Percentiles rank a stretch among this genome's conserved stretches.
phyloP scores from a whole-genome alignment of 2,113 vertebrate genomes.

The Stigmatopora nigra region DNA sequence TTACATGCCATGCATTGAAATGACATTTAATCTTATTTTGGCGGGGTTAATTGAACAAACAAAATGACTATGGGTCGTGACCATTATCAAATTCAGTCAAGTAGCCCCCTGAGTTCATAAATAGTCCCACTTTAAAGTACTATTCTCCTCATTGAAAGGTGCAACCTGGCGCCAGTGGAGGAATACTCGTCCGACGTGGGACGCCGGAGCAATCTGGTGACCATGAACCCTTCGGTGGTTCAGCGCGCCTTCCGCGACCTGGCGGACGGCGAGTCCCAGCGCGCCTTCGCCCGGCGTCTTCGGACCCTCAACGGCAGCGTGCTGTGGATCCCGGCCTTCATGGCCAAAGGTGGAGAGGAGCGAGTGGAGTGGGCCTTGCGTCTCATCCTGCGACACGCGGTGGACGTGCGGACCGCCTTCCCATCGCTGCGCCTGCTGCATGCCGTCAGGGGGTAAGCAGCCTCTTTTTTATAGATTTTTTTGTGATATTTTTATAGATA shows the following conservation, averaged over 20 bases:
- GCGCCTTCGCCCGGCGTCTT: constrained; percentile 81
- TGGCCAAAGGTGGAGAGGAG: constrained; percentile 92
- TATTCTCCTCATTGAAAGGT: constrained; percentile 63
- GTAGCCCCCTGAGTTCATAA: no score
- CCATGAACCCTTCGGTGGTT: constrained; percentile 96
- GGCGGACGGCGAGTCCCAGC: constrained; percentile 80
- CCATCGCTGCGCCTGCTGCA: constrained; percentile 91
- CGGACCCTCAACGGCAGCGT: constrained; percentile 83
- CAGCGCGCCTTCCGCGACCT: constrained; percentile 91
- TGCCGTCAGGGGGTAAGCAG: constrained; percentile 87
- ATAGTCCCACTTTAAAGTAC: background rate
- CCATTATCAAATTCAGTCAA: no score
- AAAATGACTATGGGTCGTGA: no score
- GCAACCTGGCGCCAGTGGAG: constrained; percentile 91
- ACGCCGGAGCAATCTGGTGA: constrained; percentile 82
- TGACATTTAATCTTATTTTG: no score
- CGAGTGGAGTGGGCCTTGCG: constrained; percentile 87
- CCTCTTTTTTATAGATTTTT: no score
- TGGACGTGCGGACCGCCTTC: constrained; percentile 87
- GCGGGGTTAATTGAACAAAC: no score
- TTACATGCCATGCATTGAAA: no score
- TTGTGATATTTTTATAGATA: no score
- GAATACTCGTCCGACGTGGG: constrained; percentile 84
- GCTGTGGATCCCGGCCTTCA: constrained; percentile 96
- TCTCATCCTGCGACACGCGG: constrained; percentile 82